Evolutionary conservation across 1,140 invertebrate species (phyloP), one percentile per base, ranked within the genome.

Genomic region (Drosophila triauraria): DNA sequence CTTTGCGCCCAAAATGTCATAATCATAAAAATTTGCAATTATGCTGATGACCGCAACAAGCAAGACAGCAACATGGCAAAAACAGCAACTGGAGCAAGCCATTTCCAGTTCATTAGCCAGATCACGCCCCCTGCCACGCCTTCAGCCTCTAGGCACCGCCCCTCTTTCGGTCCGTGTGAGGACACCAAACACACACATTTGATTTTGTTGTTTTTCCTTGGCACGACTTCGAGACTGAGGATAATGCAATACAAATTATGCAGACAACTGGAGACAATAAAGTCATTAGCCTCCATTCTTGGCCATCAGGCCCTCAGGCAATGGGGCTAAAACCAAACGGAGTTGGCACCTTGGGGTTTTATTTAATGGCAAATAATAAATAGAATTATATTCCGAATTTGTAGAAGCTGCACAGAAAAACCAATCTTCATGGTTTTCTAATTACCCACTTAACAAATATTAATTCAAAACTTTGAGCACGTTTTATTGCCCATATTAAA

Each of bases 1-100:
- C 62, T 81, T 71, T 53, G 61, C 57, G 60, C 78, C 54, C 63
- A 64, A 81, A 81, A 61, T 82, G 80, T 76, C 76, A 82, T 82
- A 82, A 83, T 83, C 69, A 69, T 64, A 80, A 83, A 80, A 83
- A 83, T 80, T 43, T 58, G 54, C 56, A 83, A 83, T 82, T 83
- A 79, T 82, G 75, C 70, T 79, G 70, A 79, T 79, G 60, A 47
- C 44, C 53, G 47, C 58, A 61, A 48, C 57, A 81, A 40, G 44
- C 47, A 27, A 27, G 30, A 8, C 30, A 44, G 35, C 13, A 25
- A 51, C 61, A 32, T n/a, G 23, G 23, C 25, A 46, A n/a, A 40
- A 44, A 25, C 25, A 40, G 27, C 67, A 71, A 72, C 48, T 69
- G 75, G 80, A 63, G 72, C 75, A 82, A 75, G 61, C 44, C 59